Conservation (phyloP, 2,113 vertebrate species). For the Brachirus orientalis region DNA sequence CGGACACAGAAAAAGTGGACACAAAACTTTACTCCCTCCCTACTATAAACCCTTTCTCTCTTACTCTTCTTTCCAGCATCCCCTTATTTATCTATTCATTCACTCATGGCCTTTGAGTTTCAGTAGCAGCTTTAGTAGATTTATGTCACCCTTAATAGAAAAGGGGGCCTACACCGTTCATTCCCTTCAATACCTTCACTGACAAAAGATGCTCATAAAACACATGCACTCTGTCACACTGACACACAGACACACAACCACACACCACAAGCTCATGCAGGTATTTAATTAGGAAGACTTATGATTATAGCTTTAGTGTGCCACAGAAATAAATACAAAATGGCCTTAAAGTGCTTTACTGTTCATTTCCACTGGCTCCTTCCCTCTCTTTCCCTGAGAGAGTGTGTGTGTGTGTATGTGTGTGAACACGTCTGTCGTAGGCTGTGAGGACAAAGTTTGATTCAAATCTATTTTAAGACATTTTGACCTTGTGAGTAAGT, state of each 20-base stretch:
- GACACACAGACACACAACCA: neutral
- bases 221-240: constrained; percentile 2
- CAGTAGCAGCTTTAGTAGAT: constrained; percentile 28
- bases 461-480: no score
- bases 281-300: constrained; percentile 53
- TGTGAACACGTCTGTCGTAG: constrained; percentile 3
- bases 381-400: neutral
- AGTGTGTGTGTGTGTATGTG: constrained; percentile 5
- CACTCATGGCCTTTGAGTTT: constrained; percentile 48
- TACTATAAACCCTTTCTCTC: constrained; percentile 3
- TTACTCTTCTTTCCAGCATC: constrained; percentile 8
- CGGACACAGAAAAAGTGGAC: no score
- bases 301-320: constrained; percentile 36
- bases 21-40: no score
- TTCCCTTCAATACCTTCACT: constrained; percentile 27
- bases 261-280: constrained; percentile 16
- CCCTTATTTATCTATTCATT: constrained; percentile 12
- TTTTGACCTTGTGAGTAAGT: no score
- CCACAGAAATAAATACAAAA: constrained; percentile 17
- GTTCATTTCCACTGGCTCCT: constrained; percentile 29
- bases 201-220: constrained; percentile 57
- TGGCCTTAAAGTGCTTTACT: neutral
- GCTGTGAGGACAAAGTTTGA: no score
- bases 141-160: constrained; percentile 36
- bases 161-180: constrained; percentile 28